These are phyloP conservation scores for Drosophila phalerata DNA, from an alignment of 2,888 invertebrate genomes.

Conservation along the genomic window DNA sequence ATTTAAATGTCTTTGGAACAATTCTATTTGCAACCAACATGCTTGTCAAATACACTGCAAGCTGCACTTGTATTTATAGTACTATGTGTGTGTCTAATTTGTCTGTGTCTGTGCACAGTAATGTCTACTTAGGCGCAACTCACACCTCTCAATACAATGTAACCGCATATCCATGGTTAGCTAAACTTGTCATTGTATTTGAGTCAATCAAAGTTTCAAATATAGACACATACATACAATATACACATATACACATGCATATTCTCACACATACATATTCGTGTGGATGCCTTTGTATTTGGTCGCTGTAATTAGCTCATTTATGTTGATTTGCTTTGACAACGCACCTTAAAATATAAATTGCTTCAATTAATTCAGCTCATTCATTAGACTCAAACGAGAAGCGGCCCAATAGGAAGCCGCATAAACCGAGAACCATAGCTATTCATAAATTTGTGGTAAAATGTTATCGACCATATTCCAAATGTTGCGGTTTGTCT, in stretches of 20 bases:
- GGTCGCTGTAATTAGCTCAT: conserved; percentile 72
- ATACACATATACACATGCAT: not conserved
- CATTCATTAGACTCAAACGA: conserved; percentile 68
- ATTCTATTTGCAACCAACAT: conserved; percentile 52
- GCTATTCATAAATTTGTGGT: conserved; percentile 74
- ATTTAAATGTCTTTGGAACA: conserved; percentile 73
- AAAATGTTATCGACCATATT: conserved; percentile 64
- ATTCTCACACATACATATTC: not conserved
- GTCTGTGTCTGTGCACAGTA: conserved; percentile 1
- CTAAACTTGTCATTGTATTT: conserved; percentile 52
- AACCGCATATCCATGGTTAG: conserved; percentile 65
- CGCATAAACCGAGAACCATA: conserved; percentile 58
- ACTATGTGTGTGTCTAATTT: not conserved
- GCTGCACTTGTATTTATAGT: too few relatives aligned
- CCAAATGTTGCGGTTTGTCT: conserved; percentile 67
- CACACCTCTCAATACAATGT: not conserved
- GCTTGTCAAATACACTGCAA: conserved; percentile 60
- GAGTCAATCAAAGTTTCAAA: conserved; percentile 64
- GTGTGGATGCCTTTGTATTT: conserved; percentile 10
- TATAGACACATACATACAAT: conserved; percentile 5
- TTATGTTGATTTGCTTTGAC: conserved; percentile 79
- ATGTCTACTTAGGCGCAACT: conserved; percentile 44
- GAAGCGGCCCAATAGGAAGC: conserved; percentile 1
- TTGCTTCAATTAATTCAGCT: conserved; percentile 74
- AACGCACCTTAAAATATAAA: conserved; percentile 67